Evolutionary conservation across 2,888 invertebrate genomes (phyloP).

Genomic region (Eurytoma adleriae): DNA sequence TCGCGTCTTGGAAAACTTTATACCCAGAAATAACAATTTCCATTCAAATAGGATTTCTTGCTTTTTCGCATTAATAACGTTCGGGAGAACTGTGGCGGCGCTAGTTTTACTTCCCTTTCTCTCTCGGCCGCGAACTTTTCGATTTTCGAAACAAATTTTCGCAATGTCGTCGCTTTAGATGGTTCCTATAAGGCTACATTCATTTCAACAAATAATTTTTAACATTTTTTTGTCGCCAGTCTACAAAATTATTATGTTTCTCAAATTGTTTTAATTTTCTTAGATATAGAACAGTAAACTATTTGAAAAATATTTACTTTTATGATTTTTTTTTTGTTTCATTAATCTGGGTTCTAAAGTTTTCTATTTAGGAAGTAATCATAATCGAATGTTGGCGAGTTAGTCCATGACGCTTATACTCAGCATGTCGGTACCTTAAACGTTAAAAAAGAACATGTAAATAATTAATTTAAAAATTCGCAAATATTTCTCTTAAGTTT

Average conservation of each 20-base stretch:
- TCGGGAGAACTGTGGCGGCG: conserved; percentile 20
- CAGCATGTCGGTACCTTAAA: no score
- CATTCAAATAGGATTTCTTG: conserved; percentile 57
- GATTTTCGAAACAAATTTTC: conserved; percentile 42
- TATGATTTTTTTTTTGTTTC: neutral
- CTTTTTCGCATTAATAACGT: conserved; percentile 54
- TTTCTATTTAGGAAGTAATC: no score
- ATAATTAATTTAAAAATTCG: no score
- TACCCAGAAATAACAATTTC: conserved; percentile 58
- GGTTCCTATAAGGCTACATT: neutral
- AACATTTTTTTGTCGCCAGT: neutral
- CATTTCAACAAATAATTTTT: neutral
- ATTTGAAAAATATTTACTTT: no score
- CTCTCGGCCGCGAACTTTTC: neutral
- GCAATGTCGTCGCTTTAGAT: neutral
- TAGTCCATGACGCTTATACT: no score
- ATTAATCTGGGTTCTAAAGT: no score
- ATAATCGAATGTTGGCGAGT: no score
- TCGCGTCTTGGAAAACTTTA: conserved; percentile 50
- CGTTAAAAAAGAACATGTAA: no score
- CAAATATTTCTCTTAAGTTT: no score
- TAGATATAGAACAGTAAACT: no score
- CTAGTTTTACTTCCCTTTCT: neutral
- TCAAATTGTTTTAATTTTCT: neutral
- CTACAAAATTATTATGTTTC: neutral